Percentiles rank a stretch among this genome's conserved stretches.
These are phyloP conservation scores for Osmerus eperlanus DNA, from an alignment of 2,113 vertebrate species.

Conservation along the genomic window DNA sequence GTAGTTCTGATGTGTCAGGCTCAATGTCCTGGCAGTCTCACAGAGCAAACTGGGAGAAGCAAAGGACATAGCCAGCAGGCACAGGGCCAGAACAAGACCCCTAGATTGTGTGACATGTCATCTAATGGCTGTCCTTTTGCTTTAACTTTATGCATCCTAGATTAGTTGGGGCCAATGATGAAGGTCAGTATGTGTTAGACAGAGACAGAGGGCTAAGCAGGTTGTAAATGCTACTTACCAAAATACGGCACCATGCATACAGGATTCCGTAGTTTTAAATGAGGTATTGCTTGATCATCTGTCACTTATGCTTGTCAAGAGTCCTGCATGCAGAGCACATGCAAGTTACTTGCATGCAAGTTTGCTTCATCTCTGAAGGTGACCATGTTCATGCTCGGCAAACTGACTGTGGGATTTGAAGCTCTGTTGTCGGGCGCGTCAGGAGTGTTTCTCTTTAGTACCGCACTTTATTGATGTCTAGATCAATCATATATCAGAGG, in stretches of 20 bases:
- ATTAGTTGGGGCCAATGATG: constrained; percentile 55
- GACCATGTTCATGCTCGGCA: no score
- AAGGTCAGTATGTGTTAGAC: constrained; percentile 49
- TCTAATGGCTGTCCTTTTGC: constrained; percentile 68
- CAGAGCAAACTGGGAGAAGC: constrained; percentile 67
- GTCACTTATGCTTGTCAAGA: no score
- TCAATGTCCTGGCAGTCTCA: constrained; percentile 69
- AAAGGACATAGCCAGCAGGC: constrained; percentile 74
- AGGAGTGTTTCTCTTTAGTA: constrained; percentile 32
- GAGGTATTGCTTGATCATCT: no score
- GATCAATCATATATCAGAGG: constrained; percentile 54
- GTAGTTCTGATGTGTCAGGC: constrained; percentile 74
- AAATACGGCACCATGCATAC: not conserved
- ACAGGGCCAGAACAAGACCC: constrained; percentile 59
- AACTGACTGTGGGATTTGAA: no score
- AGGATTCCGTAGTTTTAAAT: no score
- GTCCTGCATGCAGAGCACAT: no score
- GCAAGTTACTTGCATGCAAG: no score
- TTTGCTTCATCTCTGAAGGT: no score
- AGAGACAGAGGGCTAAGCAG: constrained; percentile 39
- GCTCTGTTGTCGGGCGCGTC: constrained; percentile 1
- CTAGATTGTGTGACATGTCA: constrained; percentile 71
- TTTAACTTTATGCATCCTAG: constrained; percentile 59
- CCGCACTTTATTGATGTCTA: constrained; percentile 36
- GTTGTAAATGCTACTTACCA: constrained; percentile 18